These are phyloP conservation scores for Oceanodroma leucorhoa DNA, from an alignment of 2,797 vertebrate species.

Conservation along the genomic window DNA sequence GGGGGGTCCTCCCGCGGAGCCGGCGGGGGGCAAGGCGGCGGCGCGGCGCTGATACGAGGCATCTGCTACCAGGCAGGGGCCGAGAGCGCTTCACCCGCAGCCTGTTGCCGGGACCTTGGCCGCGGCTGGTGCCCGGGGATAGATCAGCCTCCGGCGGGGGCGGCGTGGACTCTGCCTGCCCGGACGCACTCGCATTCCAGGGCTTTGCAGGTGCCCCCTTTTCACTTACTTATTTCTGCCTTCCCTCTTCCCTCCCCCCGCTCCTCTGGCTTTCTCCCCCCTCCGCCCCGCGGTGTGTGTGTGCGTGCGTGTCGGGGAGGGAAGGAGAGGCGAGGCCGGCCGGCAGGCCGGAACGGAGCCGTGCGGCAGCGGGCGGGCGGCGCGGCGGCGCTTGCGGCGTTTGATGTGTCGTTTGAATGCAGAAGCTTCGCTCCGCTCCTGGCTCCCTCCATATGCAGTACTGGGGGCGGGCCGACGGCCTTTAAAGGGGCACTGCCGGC, in stretches of 20 bases:
- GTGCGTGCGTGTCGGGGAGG: neutral
- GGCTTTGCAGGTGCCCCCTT: constrained; percentile 16
- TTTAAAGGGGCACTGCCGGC: constrained; percentile 57
- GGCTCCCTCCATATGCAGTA: constrained; percentile 59
- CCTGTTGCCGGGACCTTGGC: constrained; percentile 1
- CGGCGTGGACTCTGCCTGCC: constrained; percentile 1
- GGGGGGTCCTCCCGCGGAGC: neutral
- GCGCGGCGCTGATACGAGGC: neutral
- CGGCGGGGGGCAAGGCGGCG: neutral
- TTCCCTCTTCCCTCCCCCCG: neutral
- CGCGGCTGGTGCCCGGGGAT: neutral
- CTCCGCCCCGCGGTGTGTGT: neutral
- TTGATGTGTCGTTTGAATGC: constrained; percentile 65
- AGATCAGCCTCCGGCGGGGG: neutral
- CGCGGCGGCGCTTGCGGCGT: constrained; percentile 21
- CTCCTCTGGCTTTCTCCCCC: no score
- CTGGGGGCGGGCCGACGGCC: constrained; percentile 58
- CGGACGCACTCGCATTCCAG: neutral
- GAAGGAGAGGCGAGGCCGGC: neutral
- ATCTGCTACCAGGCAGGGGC: neutral
- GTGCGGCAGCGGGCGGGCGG: neutral
- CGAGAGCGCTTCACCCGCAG: neutral
- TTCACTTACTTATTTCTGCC: neutral
- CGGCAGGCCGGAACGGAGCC: neutral
- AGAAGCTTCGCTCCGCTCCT: constrained; percentile 37